Evolutionary conservation across 2,797 vertebrate species (phyloP).

Genomic region (Melopsittacus undulatus): DNA sequence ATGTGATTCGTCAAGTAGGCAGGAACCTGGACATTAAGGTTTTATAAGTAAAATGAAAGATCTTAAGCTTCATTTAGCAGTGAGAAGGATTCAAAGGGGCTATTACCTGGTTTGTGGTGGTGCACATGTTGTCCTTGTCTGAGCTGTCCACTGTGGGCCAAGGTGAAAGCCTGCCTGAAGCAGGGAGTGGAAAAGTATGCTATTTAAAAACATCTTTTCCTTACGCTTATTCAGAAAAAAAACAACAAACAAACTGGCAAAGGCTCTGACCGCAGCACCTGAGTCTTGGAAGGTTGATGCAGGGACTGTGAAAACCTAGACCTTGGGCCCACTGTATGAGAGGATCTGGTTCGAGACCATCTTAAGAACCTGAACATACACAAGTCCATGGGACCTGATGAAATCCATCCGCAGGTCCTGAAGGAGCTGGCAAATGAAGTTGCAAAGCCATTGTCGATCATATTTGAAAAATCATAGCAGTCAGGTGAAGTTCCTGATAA

Average conservation of each 20-base stretch:
- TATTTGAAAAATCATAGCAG: too few relatives aligned
- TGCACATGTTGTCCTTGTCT: not conserved
- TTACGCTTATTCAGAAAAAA: not conserved
- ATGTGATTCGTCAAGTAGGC: not conserved
- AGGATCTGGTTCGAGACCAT: too few relatives aligned
- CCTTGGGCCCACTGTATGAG: too few relatives aligned
- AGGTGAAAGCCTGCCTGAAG: not conserved
- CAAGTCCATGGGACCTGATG: too few relatives aligned
- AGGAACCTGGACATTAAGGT: not conserved
- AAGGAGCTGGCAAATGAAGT: too few relatives aligned
- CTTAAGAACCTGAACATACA: too few relatives aligned
- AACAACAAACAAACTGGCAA: not conserved
- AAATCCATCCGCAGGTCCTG: too few relatives aligned
- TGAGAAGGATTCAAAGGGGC: not conserved
- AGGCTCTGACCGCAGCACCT: too few relatives aligned
- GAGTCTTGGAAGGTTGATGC: too few relatives aligned
- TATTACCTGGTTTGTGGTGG: not conserved
- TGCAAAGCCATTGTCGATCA: too few relatives aligned
- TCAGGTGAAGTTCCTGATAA: too few relatives aligned
- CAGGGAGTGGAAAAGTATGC: fast-evolving
- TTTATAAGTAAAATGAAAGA: not conserved
- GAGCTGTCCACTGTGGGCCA: not conserved
- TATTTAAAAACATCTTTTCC: not conserved
- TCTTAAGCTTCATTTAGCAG: not conserved
- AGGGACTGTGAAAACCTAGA: too few relatives aligned